These are phyloP conservation scores for Apis cerana DNA, from an alignment of 1,140 invertebrate species.

Conservation along the genomic window DNA sequence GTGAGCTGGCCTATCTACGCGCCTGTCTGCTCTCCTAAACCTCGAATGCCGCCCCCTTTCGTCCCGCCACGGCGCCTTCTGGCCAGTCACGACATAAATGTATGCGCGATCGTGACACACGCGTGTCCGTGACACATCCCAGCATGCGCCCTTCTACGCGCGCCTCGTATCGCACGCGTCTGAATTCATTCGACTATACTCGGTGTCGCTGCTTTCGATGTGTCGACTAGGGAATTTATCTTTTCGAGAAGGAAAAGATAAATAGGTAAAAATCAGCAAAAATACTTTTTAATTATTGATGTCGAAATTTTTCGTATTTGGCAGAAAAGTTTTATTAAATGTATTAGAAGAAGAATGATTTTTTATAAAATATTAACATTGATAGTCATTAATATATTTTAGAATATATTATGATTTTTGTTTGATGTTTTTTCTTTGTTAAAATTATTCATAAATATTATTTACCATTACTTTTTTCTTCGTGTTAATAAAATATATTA, in stretches of 20 bases:
- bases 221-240: slow-evolving; percentile 19
- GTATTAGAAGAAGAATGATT: too few relatives aligned
- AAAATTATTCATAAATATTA: too few relatives aligned
- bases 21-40: slow-evolving; percentile 30
- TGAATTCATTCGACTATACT: not conserved
- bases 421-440: too few relatives aligned
- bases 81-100: slow-evolving; percentile 18
- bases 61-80: slow-evolving; percentile 29
- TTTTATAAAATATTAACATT: too few relatives aligned
- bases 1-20: slow-evolving; percentile 40
- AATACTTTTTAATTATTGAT: too few relatives aligned
- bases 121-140: slow-evolving; percentile 57
- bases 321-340: too few relatives aligned
- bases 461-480: not conserved
- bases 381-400: too few relatives aligned
- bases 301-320: not conserved
- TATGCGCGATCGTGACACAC: slow-evolving; percentile 46
- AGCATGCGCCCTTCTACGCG: slow-evolving; percentile 53
- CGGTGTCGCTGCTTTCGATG: slow-evolving; percentile 20
- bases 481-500: not conserved
- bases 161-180: slow-evolving; percentile 22
- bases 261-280: too few relatives aligned
- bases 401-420: too few relatives aligned
- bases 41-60: slow-evolving; percentile 31
- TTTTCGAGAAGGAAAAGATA: too few relatives aligned